These are phyloP conservation scores for Heliconius sara DNA, from an alignment of 2,888 invertebrate genomes.

Conservation along the genomic window DNA sequence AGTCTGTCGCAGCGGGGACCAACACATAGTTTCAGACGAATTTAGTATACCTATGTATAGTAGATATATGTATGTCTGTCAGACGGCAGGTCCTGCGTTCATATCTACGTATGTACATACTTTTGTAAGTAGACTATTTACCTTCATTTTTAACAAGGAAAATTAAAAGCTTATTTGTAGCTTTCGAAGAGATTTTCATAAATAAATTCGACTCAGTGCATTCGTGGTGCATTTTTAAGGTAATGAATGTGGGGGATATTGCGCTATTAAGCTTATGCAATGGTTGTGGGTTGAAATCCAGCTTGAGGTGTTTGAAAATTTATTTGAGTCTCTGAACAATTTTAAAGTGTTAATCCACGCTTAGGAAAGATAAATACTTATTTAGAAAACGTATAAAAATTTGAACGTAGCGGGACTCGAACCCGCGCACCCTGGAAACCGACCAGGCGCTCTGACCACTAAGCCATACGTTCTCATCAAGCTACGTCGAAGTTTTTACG, in stretches of 20 bases:
- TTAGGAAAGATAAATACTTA: no score
- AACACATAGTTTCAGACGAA: conserved; percentile 23
- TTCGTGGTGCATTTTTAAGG: not conserved
- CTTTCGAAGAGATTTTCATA: not conserved
- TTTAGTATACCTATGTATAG: conserved; percentile 16
- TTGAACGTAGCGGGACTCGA: no score
- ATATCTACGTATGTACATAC: conserved; percentile 27
- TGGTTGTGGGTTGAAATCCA: no score
- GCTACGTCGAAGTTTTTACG: no score
- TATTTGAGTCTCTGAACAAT: no score
- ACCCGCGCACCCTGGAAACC: no score
- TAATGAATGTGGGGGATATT: not conserved
- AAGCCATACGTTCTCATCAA: no score
- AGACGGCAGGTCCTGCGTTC: conserved; percentile 25
- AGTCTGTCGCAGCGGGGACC: conserved; percentile 45
- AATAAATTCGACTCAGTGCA: not conserved
- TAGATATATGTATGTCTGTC: conserved; percentile 33
- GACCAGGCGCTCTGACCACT: no score
- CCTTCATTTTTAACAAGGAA: not conserved
- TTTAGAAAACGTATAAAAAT: no score
- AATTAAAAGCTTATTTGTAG: not conserved
- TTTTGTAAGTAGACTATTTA: conserved; percentile 28
- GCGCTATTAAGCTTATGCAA: no score
- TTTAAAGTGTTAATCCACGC: no score
- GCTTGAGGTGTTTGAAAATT: no score